Percentiles rank a stretch among this genome's conserved stretches.
These are phyloP conservation scores for Stictocephala bisonia DNA, from an alignment of 2,888 invertebrate species.

Conservation along the genomic window DNA sequence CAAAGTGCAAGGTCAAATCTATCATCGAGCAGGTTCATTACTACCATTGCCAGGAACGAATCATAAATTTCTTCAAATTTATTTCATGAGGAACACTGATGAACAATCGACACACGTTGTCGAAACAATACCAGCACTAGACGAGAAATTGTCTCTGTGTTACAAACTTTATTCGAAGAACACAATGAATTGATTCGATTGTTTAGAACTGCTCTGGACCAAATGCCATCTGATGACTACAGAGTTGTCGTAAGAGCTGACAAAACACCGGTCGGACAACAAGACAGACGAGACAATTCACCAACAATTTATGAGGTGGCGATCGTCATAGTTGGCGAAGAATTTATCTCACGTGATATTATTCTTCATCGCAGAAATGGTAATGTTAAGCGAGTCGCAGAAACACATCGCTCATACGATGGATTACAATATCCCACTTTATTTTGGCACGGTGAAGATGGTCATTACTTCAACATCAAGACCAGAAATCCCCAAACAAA, in stretches of 20 bases:
- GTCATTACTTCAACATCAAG: slow-evolving; percentile 57
- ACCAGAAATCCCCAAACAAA: slow-evolving; percentile 48
- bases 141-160: too few species aligned
- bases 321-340: slow-evolving; percentile 62
- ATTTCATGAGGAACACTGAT: slow-evolving; percentile 25
- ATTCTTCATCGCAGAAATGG: too few species aligned
- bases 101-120: too few species aligned
- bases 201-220: slow-evolving; percentile 61
- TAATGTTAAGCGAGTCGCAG: too few species aligned
- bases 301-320: slow-evolving; percentile 63
- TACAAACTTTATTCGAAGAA: slow-evolving; percentile 58
- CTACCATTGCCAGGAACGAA: not conserved
- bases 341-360: slow-evolving; percentile 61
- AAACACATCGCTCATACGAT: slow-evolving; percentile 41
- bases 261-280: slow-evolving; percentile 61
- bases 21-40: slow-evolving; percentile 12
- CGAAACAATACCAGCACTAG: too few species aligned
- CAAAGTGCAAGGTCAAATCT: not conserved
- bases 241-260: slow-evolving; percentile 62
- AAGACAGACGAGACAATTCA: slow-evolving; percentile 62
- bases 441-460: slow-evolving; percentile 45
- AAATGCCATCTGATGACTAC: slow-evolving; percentile 61
- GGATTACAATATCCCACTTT: slow-evolving; percentile 34
- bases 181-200: slow-evolving; percentile 56
- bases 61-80: slow-evolving; percentile 15